Evolutionary conservation across 2,797 vertebrate genomes (phyloP).

Genomic region (Sebastes iracundus): DNA sequence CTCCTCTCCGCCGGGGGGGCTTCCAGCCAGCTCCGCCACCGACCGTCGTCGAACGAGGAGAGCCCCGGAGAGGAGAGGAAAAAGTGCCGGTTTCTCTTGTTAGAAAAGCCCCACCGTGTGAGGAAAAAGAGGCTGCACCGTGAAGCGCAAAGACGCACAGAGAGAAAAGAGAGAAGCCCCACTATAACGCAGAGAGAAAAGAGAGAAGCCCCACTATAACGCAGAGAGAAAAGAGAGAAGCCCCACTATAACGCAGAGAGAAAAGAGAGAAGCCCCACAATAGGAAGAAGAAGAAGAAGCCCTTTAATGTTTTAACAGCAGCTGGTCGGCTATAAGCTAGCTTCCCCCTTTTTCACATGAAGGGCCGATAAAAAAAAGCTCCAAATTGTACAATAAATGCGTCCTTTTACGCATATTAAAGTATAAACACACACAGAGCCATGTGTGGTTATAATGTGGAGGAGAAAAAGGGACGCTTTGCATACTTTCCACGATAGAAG

Average conservation of each 20-base stretch:
- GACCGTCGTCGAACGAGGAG: constrained; percentile 25
- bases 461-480: constrained; percentile 23
- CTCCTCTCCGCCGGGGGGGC: constrained; percentile 38
- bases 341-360: constrained; percentile 23
- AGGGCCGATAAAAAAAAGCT: background rate
- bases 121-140: background rate
- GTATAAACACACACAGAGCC: background rate
- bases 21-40: constrained; percentile 37
- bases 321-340: constrained; percentile 66
- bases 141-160: background rate
- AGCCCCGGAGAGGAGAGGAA: constrained; percentile 14
- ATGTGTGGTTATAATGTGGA: background rate
- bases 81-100: constrained; percentile 24
- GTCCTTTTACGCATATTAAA: background rate
- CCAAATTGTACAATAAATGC: background rate
- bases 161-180: too few relatives aligned
- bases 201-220: too few relatives aligned
- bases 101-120: background rate
- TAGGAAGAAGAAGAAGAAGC: constrained; percentile 72
- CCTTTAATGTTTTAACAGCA: constrained; percentile 86
- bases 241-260: too few relatives aligned
- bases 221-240: too few relatives aligned
- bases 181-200: too few relatives aligned
- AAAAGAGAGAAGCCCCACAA: background rate
- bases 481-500: constrained; percentile 65